Evolutionary conservation across 2,888 invertebrate species (phyloP), one percentile per base, ranked within the genome.

Genomic region (Tetropium fuscum): DNA sequence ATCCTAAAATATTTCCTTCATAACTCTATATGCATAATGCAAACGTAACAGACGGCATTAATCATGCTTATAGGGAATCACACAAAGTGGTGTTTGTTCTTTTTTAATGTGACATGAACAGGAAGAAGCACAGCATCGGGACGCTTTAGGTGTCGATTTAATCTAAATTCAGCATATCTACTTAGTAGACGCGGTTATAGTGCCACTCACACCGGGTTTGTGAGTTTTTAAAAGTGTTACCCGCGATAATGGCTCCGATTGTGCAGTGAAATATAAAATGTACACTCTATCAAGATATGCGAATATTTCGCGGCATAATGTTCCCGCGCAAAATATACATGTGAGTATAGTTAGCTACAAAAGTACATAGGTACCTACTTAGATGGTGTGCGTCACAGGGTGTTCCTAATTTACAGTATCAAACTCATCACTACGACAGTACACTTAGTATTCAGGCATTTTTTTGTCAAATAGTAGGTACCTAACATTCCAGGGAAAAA

Each of bases 281-380:
- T 62, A 56, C 18, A 34, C 57, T 5, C 45, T 60, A 3, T 51
- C 54, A n/a, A 54, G 51, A 20, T 61, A 34, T 53, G 60, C 58
- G 10, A 66, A 63, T 47, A 56, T 20, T 22, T 57, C 63, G 27
- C 51, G 56, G 47, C 64, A 72, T 60, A 40, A 72, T 11, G 66
- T 75, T 8, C 74, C 74, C 1, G 76, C 75, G 10, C 65, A 70
- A 60, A 74, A 76, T 68, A 69, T 76, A 40, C 74, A 76, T 60
- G 76, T 77, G 62, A 76, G 75, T 62, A 25, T 15, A 20, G 15
- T 36, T 22, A 15, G 2, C 2, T n/a, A n/a, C n/a, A n/a, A n/a
- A n/a, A n/a, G n/a, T n/a, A n/a, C n/a, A n/a, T n/a, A n/a, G n/a
- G n/a, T n/a, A n/a, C n/a, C n/a, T n/a, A n/a, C n/a, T n/a, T n/a